Conservation (phyloP, 2,888 invertebrate genomes). For the Trissolcus brochymenae region DNA sequence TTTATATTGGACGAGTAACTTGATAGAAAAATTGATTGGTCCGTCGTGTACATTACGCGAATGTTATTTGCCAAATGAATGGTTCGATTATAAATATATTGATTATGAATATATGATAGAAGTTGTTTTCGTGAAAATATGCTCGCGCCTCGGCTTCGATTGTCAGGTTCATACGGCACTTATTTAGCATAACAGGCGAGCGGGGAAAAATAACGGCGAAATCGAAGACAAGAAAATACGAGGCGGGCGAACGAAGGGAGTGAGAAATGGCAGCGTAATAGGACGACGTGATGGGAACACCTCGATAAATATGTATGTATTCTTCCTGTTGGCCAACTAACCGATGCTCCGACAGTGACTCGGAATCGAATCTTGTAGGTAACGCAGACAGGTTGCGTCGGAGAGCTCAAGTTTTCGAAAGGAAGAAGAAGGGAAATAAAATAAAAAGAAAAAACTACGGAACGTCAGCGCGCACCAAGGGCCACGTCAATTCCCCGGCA, state of each 20-base stretch:
- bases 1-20: too few relatives aligned
- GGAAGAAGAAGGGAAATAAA: background rate
- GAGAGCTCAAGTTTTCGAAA: conserved; percentile 49
- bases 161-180: conserved; percentile 62
- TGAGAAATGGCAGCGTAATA: conserved; percentile 48
- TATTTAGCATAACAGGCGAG: conserved; percentile 52
- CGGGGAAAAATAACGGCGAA: conserved; percentile 48
- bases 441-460: conserved; percentile 14
- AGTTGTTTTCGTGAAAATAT: conserved; percentile 26
- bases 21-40: too few relatives aligned
- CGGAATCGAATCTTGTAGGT: conserved; percentile 67
- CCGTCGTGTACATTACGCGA: too few relatives aligned
- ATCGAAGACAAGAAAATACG: conserved; percentile 54
- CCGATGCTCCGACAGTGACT: conserved; percentile 48
- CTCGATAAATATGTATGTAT: conserved; percentile 61
- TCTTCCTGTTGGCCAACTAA: conserved; percentile 64
- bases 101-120: conserved; percentile 44
- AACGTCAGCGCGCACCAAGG: conserved; percentile 30
- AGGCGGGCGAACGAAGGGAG: conserved; percentile 30
- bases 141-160: conserved; percentile 22
- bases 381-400: conserved; percentile 52
- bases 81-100: conserved; percentile 37
- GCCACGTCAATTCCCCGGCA: conserved; percentile 34
- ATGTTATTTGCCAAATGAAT: too few relatives aligned
- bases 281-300: conserved; percentile 54